Base-by-base conservation (phyloP, 2,888 invertebrate genomes). In the Creontiades dilutus region DNA sequence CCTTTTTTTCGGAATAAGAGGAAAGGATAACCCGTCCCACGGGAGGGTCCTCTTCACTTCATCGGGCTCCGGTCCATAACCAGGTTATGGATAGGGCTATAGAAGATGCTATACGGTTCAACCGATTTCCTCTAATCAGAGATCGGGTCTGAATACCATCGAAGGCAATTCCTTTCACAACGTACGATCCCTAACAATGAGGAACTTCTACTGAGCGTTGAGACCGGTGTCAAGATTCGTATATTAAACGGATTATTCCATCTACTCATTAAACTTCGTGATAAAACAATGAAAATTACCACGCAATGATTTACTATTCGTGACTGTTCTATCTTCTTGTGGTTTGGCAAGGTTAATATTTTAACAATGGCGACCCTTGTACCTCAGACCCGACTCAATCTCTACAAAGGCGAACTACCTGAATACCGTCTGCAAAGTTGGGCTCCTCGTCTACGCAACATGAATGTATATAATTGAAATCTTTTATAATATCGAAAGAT, bases 81-180 rank as follows among this genome's bases (percentile, higher is more conserved):
- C 68, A 0, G 68, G 68, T 68, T 68, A 68, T 68, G 68, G 68
- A 68, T 68, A 68, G 68, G 68, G 68, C 9, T 68, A 68, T 68
- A 23, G 68, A 68, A 14, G 61, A n/a, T 13, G 68, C 23, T 68
- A 23, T 68, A 19, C 68, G 68, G 68, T 68, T 68, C 68, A 68
- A 68, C 68, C 68, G 68, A 68, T 68, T 68, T 68, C 68, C 68
- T 68, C 68, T 68, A 68, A 68, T 68, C 68, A 68, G 68, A 68
- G 23, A 68, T 23, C 68, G 27, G 68, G 68, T 68, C 23, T 68
- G 68, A 68, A 68, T 68, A 68, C 68, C 68, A 19, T 68, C 27
- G 68, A 19, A 68, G 23, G 68, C 68, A 68, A 68, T 68, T 27
- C 23, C 19, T 68, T 68, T 68, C 23, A 68, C 68, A n/a, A n/a